Conservation (phyloP, 2,888 invertebrate species). For the Pyrochroa serraticornis region DNA sequence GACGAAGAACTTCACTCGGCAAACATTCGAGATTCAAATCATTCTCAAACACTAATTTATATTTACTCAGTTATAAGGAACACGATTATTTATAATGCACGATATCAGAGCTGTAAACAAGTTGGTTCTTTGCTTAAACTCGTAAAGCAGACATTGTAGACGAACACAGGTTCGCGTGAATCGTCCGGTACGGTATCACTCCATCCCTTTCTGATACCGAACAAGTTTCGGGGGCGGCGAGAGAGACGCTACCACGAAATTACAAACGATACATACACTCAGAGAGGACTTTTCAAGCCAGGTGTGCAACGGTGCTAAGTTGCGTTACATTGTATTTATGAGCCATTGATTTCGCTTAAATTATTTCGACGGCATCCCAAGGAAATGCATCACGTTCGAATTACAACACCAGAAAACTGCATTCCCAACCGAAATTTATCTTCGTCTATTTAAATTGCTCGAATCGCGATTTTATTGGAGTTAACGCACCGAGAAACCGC, state of each 20-base stretch:
- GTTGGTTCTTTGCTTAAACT: slow-evolving; percentile 39
- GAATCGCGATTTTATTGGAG: too few species aligned
- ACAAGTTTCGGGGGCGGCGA: too few species aligned
- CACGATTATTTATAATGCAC: slow-evolving; percentile 46
- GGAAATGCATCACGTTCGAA: too few species aligned
- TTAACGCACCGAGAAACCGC: too few species aligned
- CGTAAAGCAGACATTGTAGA: slow-evolving; percentile 41
- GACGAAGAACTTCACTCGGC: slow-evolving; percentile 17
- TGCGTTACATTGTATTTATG: slow-evolving; percentile 21
- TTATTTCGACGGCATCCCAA: slow-evolving; percentile 4
- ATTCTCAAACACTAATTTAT: slow-evolving; percentile 48
- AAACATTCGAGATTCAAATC: slow-evolving; percentile 26
- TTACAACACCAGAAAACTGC: too few species aligned
- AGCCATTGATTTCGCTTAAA: slow-evolving; percentile 24
- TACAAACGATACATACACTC: slow-evolving; percentile 9
- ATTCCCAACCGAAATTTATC: too few species aligned
- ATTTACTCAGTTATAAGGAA: slow-evolving; percentile 50
- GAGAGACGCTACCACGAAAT: not conserved
- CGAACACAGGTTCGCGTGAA: slow-evolving; percentile 7
- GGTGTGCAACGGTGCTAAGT: slow-evolving; percentile 17
- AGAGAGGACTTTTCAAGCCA: slow-evolving; percentile 15
- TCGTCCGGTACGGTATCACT: slow-evolving; percentile 8
- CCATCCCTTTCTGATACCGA: slow-evolving; percentile 3
- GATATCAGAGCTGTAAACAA: slow-evolving; percentile 44
- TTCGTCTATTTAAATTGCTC: too few species aligned